phyloP scores from a whole-genome alignment of 2,888 invertebrate genomes.

The Spodoptera exigua region DNA sequence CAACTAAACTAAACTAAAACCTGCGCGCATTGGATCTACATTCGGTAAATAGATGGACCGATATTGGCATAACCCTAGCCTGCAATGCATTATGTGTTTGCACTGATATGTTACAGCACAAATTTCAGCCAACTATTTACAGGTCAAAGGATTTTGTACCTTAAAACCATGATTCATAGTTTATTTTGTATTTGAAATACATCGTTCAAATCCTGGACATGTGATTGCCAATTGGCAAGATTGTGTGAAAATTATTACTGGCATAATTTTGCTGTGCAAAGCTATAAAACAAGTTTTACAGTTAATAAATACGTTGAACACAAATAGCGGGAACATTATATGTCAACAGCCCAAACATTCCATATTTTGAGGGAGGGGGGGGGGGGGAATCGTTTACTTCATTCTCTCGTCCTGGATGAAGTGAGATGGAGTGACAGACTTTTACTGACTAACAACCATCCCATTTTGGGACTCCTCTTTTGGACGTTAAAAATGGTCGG shows the following conservation, averaged over 20 bases:
- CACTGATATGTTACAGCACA: constrained; percentile 49
- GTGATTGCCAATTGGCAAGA: constrained; percentile 43
- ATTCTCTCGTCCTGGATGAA: too few relatives aligned
- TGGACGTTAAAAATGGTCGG: too few relatives aligned
- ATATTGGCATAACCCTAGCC: constrained; percentile 37
- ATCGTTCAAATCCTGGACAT: constrained; percentile 17
- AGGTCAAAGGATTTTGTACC: constrained; percentile 19
- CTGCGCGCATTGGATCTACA: constrained; percentile 41
- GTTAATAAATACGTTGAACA: too few relatives aligned
- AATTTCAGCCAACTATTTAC: constrained; percentile 37
- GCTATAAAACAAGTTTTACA: too few relatives aligned
- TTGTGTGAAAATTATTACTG: constrained; percentile 45
- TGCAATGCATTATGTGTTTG: constrained; percentile 57
- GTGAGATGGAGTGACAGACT: too few relatives aligned
- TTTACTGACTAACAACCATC: too few relatives aligned
- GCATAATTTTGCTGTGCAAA: constrained; percentile 1
- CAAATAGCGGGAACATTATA: too few relatives aligned
- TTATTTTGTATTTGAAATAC: constrained; percentile 4
- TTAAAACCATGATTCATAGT: constrained; percentile 9
- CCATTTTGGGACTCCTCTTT: too few relatives aligned
- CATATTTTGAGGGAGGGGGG: too few relatives aligned
- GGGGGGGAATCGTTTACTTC: too few relatives aligned
- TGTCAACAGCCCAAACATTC: too few relatives aligned
- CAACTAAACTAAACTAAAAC: constrained; percentile 22
- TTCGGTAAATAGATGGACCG: constrained; percentile 50